Conservation (phyloP, 2,113 vertebrate species). For the Clinocottus analis region DNA sequence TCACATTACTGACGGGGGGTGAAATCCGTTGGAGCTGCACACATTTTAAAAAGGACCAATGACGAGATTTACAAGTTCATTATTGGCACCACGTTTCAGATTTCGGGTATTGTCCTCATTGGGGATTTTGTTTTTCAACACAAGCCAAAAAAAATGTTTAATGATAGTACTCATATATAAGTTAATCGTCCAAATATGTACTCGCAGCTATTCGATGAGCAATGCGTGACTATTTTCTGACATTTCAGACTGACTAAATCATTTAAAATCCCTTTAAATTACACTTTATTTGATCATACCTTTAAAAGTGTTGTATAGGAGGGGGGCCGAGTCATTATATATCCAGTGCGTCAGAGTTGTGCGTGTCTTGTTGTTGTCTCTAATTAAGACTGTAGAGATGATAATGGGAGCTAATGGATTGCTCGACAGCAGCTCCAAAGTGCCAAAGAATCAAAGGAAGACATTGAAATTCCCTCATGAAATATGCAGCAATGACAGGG, state of each 20-base stretch:
- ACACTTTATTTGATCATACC: neutral
- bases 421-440: conserved; percentile 58
- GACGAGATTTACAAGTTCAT: neutral
- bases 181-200: neutral
- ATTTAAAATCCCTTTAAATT: no score
- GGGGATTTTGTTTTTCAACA: neutral
- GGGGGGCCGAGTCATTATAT: neutral
- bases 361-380: conserved; percentile 32
- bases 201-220: neutral
- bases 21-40: neutral
- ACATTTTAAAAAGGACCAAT: no score
- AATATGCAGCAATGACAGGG: conserved; percentile 74
- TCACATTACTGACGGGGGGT: neutral
- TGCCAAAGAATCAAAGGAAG: conserved; percentile 66
- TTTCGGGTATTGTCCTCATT: no score
- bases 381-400: conserved; percentile 44
- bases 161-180: neutral
- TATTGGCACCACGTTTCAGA: neutral
- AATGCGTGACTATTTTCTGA: no score
- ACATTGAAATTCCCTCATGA: conserved; percentile 68
- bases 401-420: conserved; percentile 68
- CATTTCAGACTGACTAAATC: neutral
- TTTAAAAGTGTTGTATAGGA: neutral
- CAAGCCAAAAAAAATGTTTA: neutral
- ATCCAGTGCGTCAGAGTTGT: neutral